Base-by-base conservation (phyloP, 2,888 invertebrate genomes). In the Metacarcinus magister region DNA sequence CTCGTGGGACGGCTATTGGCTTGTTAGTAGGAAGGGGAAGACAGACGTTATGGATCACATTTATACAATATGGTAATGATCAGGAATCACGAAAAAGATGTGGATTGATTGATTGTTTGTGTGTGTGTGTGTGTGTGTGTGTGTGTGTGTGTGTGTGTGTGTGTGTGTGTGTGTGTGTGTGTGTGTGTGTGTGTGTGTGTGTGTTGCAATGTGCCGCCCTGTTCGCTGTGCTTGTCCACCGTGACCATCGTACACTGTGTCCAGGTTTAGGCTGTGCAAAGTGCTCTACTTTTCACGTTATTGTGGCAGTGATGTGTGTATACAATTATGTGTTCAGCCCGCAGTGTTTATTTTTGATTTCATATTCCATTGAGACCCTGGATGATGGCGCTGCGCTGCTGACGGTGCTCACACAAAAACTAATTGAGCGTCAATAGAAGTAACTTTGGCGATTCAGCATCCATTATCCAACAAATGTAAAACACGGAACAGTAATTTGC, bases 401-500 rank as follows among this genome's bases (percentile, higher is more conserved):
- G 87, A 10, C 87, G 39, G 32, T 10, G 28, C 87, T 39, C 87
- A 16, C 39, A 39, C 39, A 16, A 87, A 82, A 39, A 87, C 39
- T 87, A 39, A 87, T 87, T 23, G 87, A 5, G 87, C 87, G 39
- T 87, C 87, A 87, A 87, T 87, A 28, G 28, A 32, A 87, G 87
- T 39, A 87, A 87, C 32, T 87, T 87, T 87, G 16, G 87, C 32
- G 39, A 39, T 87, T 87, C 39, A 19, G 39, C 87, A 87, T 87
- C 39, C 87, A 39, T 87, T 87, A 87, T 32, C 87, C 87, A 3
- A 0, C 39, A 32, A 87, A 87, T 39, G 32, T 32, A 16, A 87
- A 32, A n/a, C 39, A 87, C 87, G 39, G 16, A 39, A 87, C 87
- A 87, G 39, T 87, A 87, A 87, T 87, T 87, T 87, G 32, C 87